Percentiles rank a stretch among this genome's conserved stretches.
These are phyloP conservation scores for Eidolon dupreanum DNA, from an alignment of 2,797 vertebrate genomes.

Conservation along the genomic window DNA sequence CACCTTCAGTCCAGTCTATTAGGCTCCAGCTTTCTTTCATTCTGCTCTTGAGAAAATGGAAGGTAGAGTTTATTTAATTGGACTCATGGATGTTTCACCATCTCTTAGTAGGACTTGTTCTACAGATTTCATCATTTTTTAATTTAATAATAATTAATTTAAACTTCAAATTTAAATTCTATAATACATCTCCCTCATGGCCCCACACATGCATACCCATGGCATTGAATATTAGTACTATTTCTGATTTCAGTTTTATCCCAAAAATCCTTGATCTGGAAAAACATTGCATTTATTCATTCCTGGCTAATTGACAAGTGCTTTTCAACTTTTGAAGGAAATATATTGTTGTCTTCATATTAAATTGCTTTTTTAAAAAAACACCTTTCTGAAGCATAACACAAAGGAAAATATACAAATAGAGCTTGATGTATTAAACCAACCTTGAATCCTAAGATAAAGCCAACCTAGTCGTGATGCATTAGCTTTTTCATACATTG, in stretches of 20 bases:
- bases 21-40: not conserved
- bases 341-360: not conserved
- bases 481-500: not conserved
- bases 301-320: not conserved
- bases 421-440: not conserved
- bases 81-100: not conserved
- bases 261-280: not conserved
- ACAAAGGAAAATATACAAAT: not conserved
- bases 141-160: not conserved
- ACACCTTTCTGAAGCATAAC: not conserved
- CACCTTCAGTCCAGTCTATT: not conserved
- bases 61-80: not conserved
- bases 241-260: not conserved
- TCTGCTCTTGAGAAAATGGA: not conserved
- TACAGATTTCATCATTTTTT: not conserved
- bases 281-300: not conserved
- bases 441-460: not conserved
- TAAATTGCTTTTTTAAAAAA: not conserved
- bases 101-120: not conserved
- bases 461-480: not conserved
- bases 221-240: not conserved
- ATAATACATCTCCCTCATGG: not conserved
- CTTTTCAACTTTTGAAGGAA: not conserved
- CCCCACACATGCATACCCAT: not conserved
- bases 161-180: not conserved